Conservation (phyloP, 2,888 invertebrate genomes). For the Sarcophaga rosellei region DNA sequence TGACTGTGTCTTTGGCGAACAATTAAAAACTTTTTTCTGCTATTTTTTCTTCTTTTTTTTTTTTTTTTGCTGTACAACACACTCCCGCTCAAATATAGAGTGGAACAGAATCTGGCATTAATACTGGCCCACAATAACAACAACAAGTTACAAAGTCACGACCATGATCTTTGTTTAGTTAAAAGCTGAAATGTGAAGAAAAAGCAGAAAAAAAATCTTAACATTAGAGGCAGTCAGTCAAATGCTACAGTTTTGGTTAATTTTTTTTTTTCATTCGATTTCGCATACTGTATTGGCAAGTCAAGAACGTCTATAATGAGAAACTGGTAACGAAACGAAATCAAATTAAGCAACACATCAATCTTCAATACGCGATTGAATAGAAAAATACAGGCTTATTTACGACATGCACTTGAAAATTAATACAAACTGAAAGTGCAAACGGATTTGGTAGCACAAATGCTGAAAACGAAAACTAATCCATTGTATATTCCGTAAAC, state of each 20-base stretch:
- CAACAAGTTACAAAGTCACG: slow-evolving; percentile 66
- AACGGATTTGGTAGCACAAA: background rate
- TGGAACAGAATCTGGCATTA: background rate
- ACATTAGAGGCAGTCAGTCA: slow-evolving; percentile 46
- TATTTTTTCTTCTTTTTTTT: background rate
- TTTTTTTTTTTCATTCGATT: background rate
- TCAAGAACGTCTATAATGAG: slow-evolving; percentile 40
- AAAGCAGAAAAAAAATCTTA: slow-evolving; percentile 55
- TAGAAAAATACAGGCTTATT: slow-evolving; percentile 12
- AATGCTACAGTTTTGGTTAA: slow-evolving; percentile 47
- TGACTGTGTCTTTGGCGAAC: too few species aligned
- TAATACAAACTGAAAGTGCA: background rate
- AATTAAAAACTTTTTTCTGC: too few species aligned
- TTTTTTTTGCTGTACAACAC: slow-evolving; percentile 23
- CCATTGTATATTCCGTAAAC: background rate
- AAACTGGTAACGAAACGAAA: slow-evolving; percentile 13
- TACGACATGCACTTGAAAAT: slow-evolving; percentile 31
- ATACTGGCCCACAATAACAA: background rate
- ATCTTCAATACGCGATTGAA: slow-evolving; percentile 47
- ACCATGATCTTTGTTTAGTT: slow-evolving; percentile 65
- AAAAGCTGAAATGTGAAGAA: slow-evolving; percentile 21
- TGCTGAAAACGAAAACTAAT: background rate
- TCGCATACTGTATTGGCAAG: slow-evolving; percentile 17
- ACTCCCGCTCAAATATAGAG: slow-evolving; percentile 30
- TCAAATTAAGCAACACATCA: slow-evolving; percentile 54